Conservation (phyloP, 2,113 vertebrate species). For the Stigmatopora argus region DNA sequence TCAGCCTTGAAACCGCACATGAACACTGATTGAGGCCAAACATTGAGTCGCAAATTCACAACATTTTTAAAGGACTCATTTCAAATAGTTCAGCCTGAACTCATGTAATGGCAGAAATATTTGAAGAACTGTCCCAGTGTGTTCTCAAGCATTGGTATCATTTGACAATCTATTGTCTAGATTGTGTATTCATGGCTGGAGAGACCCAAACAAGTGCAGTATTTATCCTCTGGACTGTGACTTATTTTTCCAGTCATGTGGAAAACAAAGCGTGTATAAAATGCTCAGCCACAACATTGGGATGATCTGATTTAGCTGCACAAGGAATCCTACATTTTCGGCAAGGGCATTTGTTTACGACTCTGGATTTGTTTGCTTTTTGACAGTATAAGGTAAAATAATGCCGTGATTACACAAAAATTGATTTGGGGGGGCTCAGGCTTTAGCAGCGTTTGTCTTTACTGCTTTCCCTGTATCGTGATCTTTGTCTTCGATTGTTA, state of each 20-base stretch:
- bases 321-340: conserved; percentile 14
- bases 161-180: conserved; percentile 37
- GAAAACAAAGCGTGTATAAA: conserved; percentile 58
- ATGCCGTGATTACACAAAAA: not conserved
- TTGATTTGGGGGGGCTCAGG: not conserved
- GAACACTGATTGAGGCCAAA: no score
- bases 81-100: no score
- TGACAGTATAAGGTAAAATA: not conserved
- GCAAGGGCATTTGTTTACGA: not conserved
- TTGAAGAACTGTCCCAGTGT: not conserved
- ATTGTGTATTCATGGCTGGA: conserved; percentile 55
- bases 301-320: conserved; percentile 13
- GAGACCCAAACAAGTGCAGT: conserved; percentile 45
- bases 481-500: not conserved
- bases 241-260: conserved; percentile 65
- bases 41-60: no score
- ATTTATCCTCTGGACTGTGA: conserved; percentile 58
- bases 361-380: not conserved
- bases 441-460: not conserved
- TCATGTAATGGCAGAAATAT: not conserved
- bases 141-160: conserved; percentile 14
- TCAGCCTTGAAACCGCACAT: no score
- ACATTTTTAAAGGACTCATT: no score
- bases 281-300: conserved; percentile 33
- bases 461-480: not conserved